Evolutionary conservation across 2,797 vertebrate genomes (phyloP).

Genomic region (Epinephelus coioides): DNA sequence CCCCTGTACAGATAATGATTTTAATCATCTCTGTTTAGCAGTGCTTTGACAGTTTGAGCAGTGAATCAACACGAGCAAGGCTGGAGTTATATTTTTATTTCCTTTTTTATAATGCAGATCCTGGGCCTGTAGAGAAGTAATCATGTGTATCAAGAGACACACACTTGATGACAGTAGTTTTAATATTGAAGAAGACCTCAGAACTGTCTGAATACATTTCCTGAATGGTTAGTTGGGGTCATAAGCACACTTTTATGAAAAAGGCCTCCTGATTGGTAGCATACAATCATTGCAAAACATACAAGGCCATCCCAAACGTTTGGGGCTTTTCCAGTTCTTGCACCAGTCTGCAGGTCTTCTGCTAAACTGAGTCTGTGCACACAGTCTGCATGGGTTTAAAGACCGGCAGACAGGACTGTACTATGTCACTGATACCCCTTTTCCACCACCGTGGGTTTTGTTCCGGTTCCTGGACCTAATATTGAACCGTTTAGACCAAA

Average conservation of each 20-base stretch:
- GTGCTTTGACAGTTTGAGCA: constrained; percentile 36
- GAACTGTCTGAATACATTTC: constrained; percentile 2
- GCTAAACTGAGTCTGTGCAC: background rate
- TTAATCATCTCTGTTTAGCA: constrained; percentile 28
- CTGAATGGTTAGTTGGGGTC: constrained; percentile 1
- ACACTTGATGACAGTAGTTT: constrained; percentile 7
- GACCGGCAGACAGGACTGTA: background rate
- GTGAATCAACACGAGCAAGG: constrained; percentile 44
- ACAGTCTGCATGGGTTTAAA: background rate
- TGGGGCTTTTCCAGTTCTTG: background rate
- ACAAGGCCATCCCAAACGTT: background rate
- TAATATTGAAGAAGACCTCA: constrained; percentile 2
- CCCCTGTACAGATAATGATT: constrained; percentile 38
- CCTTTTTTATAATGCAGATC: constrained; percentile 30
- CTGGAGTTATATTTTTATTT: background rate
- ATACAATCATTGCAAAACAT: background rate
- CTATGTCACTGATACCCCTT: background rate
- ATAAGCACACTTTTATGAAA: constrained; percentile 31
- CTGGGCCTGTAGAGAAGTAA: constrained; percentile 18
- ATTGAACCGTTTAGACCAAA: too few relatives aligned
- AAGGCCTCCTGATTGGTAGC: constrained; percentile 1
- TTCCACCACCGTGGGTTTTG: too few relatives aligned
- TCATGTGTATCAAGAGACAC: background rate
- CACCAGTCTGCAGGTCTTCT: constrained; percentile 17
- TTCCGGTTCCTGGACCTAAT: too few relatives aligned